phyloP scores from a whole-genome alignment of 1,140 invertebrate genomes.

The Aleiodes sp. region DNA sequence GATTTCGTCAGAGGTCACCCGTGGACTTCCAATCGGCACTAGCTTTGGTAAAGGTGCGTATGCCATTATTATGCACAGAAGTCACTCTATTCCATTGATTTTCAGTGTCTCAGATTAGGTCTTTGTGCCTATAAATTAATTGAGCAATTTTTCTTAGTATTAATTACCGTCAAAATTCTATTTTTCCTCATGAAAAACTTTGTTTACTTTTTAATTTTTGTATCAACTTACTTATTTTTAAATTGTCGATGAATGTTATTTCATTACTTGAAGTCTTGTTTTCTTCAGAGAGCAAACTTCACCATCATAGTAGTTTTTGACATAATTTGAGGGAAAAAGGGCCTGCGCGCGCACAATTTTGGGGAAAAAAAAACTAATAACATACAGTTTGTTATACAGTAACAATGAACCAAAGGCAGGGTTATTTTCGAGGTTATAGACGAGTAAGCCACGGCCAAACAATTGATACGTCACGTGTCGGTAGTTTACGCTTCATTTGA shows the following conservation, averaged over 20 bases:
- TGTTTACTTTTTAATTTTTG: too few species aligned
- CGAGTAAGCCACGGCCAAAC: background rate
- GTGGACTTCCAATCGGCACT: background rate
- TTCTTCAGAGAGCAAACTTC: background rate
- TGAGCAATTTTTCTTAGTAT: too few species aligned
- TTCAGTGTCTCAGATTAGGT: background rate
- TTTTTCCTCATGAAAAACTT: too few species aligned
- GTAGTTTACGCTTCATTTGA: background rate
- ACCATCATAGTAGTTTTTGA: background rate
- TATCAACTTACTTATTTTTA: too few species aligned
- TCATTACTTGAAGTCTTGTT: too few species aligned
- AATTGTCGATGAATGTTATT: too few species aligned
- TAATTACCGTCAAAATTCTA: too few species aligned
- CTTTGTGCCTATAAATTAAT: too few species aligned
- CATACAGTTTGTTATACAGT: background rate
- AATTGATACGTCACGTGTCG: background rate
- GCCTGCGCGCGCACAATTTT: background rate
- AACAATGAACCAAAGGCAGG: too few species aligned
- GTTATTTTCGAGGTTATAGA: background rate
- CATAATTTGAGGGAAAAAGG: background rate
- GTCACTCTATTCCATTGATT: conserved; percentile 10
- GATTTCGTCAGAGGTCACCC: background rate
- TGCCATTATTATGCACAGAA: background rate
- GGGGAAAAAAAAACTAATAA: background rate
- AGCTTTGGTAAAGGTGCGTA: conserved; percentile 7